Evolutionary conservation across 2,113 vertebrate genomes (phyloP), one percentile per base, ranked within the genome.

Genomic region (Chloropsis hardwickii): DNA sequence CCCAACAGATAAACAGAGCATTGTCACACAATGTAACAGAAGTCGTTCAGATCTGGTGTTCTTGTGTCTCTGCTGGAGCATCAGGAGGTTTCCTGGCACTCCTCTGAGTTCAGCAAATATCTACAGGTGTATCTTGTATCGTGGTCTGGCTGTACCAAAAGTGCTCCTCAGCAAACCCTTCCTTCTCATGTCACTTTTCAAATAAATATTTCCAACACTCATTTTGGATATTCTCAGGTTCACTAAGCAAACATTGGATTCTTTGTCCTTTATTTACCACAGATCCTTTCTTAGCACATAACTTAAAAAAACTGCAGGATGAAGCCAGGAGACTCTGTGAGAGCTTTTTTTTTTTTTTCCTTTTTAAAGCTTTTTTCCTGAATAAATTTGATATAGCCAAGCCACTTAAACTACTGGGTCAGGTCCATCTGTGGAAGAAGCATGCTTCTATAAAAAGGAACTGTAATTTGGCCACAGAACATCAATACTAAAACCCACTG

Each of bases 191-290:
- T 86, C 69, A 92, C 81, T 97, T 94, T 58, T 96, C 73, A 96
- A 97, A 96, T 90, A 97, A 97, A 94, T 93, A 94, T 94, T 95
- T 96, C 35, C 92, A 94, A 94, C 57, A 90, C 95, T 97, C 97
- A 96, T 85, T 96, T 94, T 69, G 44, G 90, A 95, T 95, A 96
- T 90, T 95, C 91, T 91, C 89, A 85, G 78, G 81, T 96, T 97
- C 65, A 50, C 45, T 86, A 86, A 88, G 94, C 66, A 85, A 94
- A 78, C 54, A 82, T 4, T 42, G 37, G 88, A 67, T 81, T 78
- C 13, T 88, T 86, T 92, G 67, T 92, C 60, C 83, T 92, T 95
- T 96, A 82, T 95, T 97, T 94, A 90, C 79, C 92, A 74, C 77
- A 94, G 87, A 93, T 96, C 61, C 85, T 95, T 72, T 96, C 40